Percentiles rank a stretch among this genome's conserved stretches.
Conservation (phyloP, 64 coral and sea anemone species). For the Montipora efflorescens region DNA sequence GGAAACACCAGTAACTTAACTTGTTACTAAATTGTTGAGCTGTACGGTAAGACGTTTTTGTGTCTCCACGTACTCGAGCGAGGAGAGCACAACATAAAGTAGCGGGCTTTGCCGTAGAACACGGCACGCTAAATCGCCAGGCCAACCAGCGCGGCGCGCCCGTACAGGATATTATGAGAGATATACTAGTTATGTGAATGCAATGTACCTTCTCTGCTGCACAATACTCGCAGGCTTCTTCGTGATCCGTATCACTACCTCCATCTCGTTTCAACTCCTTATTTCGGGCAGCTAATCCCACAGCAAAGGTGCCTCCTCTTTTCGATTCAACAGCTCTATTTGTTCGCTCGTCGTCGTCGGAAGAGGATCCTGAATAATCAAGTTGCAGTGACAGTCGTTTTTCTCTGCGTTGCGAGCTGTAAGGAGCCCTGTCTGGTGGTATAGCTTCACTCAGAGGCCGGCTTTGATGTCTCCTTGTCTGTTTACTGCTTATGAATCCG, state of each 20-base stretch:
- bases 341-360: slow-evolving; percentile 96
- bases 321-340: slow-evolving; percentile 49
- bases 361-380: slow-evolving; percentile 74
- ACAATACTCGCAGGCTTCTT: slow-evolving; percentile 97
- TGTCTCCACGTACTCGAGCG: too few relatives aligned
- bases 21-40: too few relatives aligned
- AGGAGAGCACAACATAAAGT: too few relatives aligned
- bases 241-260: slow-evolving; percentile 80
- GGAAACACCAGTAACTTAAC: too few relatives aligned
- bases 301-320: slow-evolving; percentile 87
- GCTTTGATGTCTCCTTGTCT: background rate
- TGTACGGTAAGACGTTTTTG: too few relatives aligned
- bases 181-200: background rate
- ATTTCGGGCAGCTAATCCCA: slow-evolving; percentile 88
- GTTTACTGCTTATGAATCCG: slow-evolving; percentile 74
- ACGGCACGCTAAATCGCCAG: too few relatives aligned
- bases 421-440: slow-evolving; percentile 54
- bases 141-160: too few relatives aligned
- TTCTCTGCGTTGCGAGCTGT: slow-evolving; percentile 76
- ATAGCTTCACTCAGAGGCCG: slow-evolving; percentile 85
- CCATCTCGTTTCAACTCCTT: slow-evolving; percentile 39
- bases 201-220: slow-evolving; percentile 82
- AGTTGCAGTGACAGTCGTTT: slow-evolving; percentile 80
- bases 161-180: too few relatives aligned
- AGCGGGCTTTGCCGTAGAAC: too few relatives aligned